phyloP scores from a whole-genome alignment of 53 echinoderm and acorn worm genomes.

The Arbacia lixula region DNA sequence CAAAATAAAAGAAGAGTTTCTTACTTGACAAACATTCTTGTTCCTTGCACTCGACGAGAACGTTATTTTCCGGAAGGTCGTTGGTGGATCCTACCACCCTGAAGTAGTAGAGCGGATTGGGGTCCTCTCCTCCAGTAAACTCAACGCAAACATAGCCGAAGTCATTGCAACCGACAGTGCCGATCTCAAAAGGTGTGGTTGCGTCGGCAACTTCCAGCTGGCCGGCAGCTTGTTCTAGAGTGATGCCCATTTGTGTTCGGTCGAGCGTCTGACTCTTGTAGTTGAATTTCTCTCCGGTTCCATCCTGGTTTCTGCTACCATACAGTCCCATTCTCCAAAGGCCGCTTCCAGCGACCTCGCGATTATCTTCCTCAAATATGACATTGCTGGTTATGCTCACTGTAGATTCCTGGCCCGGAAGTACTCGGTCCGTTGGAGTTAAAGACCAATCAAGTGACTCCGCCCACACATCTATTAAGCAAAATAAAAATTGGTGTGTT shows the following conservation, averaged over 20 bases:
- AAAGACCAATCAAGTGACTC: slow-evolving; percentile 38
- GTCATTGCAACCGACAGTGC: slow-evolving; percentile 78
- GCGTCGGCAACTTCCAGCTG: slow-evolving; percentile 45
- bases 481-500: no score
- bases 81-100: slow-evolving; percentile 57
- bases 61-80: slow-evolving; percentile 32
- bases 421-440: slow-evolving; percentile 1
- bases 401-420: slow-evolving; percentile 33
- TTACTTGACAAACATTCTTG: slow-evolving; percentile 81
- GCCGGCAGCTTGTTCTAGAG: slow-evolving; percentile 42
- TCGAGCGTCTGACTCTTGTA: slow-evolving; percentile 56
- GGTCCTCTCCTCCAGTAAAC: slow-evolving; percentile 79
- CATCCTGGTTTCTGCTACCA: slow-evolving; percentile 78
- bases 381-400: slow-evolving; percentile 20
- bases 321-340: slow-evolving; percentile 80
- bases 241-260: slow-evolving; percentile 37
- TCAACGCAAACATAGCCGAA: slow-evolving; percentile 79
- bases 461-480: slow-evolving; percentile 30
- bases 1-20: no score
- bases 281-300: slow-evolving; percentile 71
- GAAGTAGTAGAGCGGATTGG: slow-evolving; percentile 67
- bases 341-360: slow-evolving; percentile 64
- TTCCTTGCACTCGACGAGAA: slow-evolving; percentile 68
- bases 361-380: slow-evolving; percentile 11
- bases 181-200: slow-evolving; percentile 69